Evolutionary conservation across 2,113 vertebrate genomes (phyloP).

Genomic region (Aldabrachelys gigantea): DNA sequence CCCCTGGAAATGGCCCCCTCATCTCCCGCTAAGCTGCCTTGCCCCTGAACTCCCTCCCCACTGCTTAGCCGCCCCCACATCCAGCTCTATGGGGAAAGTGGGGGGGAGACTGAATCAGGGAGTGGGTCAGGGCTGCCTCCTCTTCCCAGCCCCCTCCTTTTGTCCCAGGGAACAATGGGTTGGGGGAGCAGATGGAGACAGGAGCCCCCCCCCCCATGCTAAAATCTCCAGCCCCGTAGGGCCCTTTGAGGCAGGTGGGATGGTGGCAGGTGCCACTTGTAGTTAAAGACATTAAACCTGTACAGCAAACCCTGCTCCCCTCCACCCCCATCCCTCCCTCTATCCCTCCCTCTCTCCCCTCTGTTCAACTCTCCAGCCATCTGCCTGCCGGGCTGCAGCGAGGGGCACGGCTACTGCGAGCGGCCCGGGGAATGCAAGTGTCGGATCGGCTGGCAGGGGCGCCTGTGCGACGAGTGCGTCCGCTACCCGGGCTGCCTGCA

Average conservation of each 20-base stretch:
- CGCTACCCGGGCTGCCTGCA: constrained; percentile 84
- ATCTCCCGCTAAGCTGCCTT: neutral
- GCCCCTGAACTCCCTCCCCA: no score
- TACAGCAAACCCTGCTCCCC: neutral
- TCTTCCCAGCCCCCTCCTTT: neutral
- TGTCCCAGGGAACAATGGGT: neutral
- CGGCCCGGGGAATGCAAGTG: constrained; percentile 85
- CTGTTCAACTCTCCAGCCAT: constrained; percentile 73
- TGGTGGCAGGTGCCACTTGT: neutral
- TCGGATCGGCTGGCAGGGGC: constrained; percentile 86
- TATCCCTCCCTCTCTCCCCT: neutral
- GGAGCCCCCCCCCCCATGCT: neutral
- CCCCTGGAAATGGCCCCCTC: no score
- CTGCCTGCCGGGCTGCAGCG: constrained; percentile 84
- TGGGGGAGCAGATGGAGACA: neutral
- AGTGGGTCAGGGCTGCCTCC: neutral
- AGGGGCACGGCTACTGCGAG: constrained; percentile 82
- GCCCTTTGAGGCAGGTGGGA: constrained; percentile 75
- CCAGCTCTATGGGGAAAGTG: no score
- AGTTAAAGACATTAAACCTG: neutral
- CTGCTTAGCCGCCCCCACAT: no score
- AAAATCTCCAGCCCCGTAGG: constrained; percentile 77
- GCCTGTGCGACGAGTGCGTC: constrained; percentile 82
- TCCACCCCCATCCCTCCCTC: no score
- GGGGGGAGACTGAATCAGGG: neutral